Evolutionary conservation across 2,797 vertebrate genomes (phyloP), one percentile per base, ranked within the genome.

Genomic region (Eremophila alpestris): DNA sequence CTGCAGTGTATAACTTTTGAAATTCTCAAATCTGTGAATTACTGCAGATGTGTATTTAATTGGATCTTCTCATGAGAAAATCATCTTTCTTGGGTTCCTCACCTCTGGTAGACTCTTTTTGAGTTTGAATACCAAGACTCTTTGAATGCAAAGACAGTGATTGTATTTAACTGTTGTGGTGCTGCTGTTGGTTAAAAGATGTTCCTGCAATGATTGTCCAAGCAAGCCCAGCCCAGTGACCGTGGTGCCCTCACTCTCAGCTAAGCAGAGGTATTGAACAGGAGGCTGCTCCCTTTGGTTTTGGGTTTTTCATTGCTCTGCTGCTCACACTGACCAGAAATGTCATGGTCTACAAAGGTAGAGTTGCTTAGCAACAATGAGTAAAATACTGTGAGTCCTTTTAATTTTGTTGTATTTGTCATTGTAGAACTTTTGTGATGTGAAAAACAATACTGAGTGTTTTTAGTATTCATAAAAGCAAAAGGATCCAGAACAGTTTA

Each of bases 281-380:
- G 36, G 21, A 41, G 36, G 21, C 21, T 58, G 4, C 10, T 41
- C 24, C 30, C 27, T 69, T 85, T 52, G 38, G 10, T 43, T 29
- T 29, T 9, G 22, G 7, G 1, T 24, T n/a, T 32, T 55, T 65
- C 3, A 4, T 74, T 59, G 6, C 24, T 74, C 22, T 73, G 1
- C 56, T 87, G 7, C 43, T 80, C 5, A 4, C 19, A n/a, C 27
- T 69, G 76, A 73, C 48, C 70, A 80, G 46, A 92, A 90, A 58
- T 54, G 3, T 48, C 40, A 45, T 46, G 23, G 49, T 69, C 40
- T 69, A 52, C 29, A 83, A 83, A 84, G 36, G 27, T 5, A 68
- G 22, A 64, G 75, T 87, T 93, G 75, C 89, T 89, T 92, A 86
- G 93, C 90, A 95, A 81, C 86, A 46, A n/a, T 45, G 4, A 87